Conservation (phyloP, 2,113 vertebrate species). For the Neodontobutis hainanensis region DNA sequence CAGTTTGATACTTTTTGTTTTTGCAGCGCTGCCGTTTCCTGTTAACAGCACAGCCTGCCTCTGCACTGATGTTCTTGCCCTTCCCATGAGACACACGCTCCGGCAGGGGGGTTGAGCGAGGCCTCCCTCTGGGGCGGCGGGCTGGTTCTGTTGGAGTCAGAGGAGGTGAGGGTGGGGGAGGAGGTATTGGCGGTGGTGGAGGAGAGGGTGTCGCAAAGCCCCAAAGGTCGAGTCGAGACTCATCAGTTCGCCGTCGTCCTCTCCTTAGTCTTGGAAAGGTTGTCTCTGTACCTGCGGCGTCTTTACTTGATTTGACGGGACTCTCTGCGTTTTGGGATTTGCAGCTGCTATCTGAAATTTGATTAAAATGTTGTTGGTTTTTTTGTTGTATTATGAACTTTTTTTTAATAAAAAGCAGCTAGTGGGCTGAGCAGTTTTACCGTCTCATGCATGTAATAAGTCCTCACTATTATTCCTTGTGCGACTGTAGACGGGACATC, state of each 20-base stretch:
- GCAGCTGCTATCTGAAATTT: constrained; percentile 58
- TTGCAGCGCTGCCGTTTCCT: constrained; percentile 91
- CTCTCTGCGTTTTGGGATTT: constrained; percentile 41
- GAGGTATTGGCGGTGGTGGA: constrained; percentile 60
- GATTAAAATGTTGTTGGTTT: constrained; percentile 33
- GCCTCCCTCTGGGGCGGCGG: constrained; percentile 78
- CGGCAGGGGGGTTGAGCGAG: constrained; percentile 73
- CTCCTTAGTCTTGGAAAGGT: constrained; percentile 73
- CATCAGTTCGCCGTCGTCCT: constrained; percentile 74
- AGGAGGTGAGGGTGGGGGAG: constrained; percentile 46
- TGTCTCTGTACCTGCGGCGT: constrained; percentile 51
- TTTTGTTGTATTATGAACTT: no score
- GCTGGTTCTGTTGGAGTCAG: constrained; percentile 37
- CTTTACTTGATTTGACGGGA: constrained; percentile 47
- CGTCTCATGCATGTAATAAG: no score
- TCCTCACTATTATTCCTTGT: no score
- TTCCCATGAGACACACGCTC: constrained; percentile 55
- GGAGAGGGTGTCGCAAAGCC: constrained; percentile 75
- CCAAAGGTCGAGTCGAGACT: constrained; percentile 76
- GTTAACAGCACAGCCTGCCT: constrained; percentile 71
- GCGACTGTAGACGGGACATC: no score
- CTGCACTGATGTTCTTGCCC: constrained; percentile 32
- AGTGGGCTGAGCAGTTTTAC: no score
- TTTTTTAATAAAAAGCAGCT: no score
- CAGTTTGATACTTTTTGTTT: constrained; percentile 92